Percentiles rank a stretch among this genome's conserved stretches.
These are phyloP conservation scores for Alligator mississippiensis DNA, from an alignment of 2,113 vertebrate species.

Conservation along the genomic window DNA sequence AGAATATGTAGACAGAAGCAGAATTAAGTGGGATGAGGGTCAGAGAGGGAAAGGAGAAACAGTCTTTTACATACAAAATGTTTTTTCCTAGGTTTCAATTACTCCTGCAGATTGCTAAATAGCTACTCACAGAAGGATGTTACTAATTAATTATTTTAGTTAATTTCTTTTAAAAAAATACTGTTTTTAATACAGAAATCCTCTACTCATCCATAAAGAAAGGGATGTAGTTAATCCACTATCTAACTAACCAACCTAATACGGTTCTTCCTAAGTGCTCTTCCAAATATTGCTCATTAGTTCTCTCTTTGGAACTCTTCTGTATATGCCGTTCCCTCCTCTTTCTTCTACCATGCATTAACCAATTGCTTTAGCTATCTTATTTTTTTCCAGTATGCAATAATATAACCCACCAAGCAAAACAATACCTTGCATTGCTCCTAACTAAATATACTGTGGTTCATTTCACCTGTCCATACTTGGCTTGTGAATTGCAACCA, in stretches of 20 bases:
- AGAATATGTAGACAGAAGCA: constrained; percentile 57
- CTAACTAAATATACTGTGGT: background rate
- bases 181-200: constrained; percentile 1
- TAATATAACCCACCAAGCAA: constrained; percentile 16
- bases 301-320: background rate
- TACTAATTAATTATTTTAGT: constrained; percentile 20
- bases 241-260: constrained; percentile 46
- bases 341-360: constrained; percentile 34
- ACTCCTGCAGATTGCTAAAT: constrained; percentile 24
- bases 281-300: background rate
- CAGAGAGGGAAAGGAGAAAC: background rate
- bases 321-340: background rate
- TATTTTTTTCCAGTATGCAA: constrained; percentile 1
- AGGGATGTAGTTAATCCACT: constrained; percentile 37
- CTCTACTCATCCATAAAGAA: constrained; percentile 4
- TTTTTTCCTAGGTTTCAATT: constrained; percentile 32
- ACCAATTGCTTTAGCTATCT: constrained; percentile 38
- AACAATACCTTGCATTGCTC: background rate
- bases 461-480: background rate
- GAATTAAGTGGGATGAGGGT: background rate
- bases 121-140: constrained; percentile 6
- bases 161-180: background rate
- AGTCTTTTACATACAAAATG: background rate
- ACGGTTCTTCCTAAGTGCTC: constrained; percentile 27
- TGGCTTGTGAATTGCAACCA: background rate